Percentiles rank a stretch among this genome's conserved stretches.
These are phyloP conservation scores for Harpalus rubripes DNA, from an alignment of 2,888 invertebrate genomes.

Conservation along the genomic window DNA sequence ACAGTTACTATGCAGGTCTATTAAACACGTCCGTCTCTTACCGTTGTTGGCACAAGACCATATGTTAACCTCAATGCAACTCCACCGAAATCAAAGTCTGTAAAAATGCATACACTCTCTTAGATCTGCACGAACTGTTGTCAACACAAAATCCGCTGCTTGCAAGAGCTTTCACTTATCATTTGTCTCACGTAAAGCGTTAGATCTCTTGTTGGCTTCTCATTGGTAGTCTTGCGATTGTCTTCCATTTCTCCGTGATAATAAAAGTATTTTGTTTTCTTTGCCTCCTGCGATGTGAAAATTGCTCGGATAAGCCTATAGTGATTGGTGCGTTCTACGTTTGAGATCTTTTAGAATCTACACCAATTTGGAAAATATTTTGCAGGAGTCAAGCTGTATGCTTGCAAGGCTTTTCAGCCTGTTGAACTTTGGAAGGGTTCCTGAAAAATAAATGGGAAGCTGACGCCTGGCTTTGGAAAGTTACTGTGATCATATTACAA, in stretches of 20 bases:
- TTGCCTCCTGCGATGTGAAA: constrained; percentile 27
- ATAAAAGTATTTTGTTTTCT: constrained; percentile 55
- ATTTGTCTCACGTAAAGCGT: constrained; percentile 45
- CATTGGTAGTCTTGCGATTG: constrained; percentile 49
- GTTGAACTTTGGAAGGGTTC: constrained; percentile 40
- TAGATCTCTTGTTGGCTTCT: constrained; percentile 9
- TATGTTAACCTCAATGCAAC: no score
- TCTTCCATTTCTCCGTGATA: constrained; percentile 51
- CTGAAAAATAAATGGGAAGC: constrained; percentile 31
- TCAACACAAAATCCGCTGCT: constrained; percentile 18
- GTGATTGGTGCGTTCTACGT: constrained; percentile 24
- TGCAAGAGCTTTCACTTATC: constrained; percentile 23
- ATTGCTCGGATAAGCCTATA: constrained; percentile 51
- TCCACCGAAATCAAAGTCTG: no score
- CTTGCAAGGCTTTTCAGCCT: constrained; percentile 21
- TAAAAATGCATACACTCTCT: no score
- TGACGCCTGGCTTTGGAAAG: constrained; percentile 1
- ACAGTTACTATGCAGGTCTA: no score
- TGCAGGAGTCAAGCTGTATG: constrained; percentile 18
- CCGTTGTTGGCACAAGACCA: no score
- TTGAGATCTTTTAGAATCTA: constrained; percentile 25
- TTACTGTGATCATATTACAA: background rate
- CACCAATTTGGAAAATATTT: constrained; percentile 31
- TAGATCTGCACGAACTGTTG: background rate
- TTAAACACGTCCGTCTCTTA: no score